Base-by-base conservation (phyloP, 2,888 invertebrate genomes). In the Athalia circularis region DNA sequence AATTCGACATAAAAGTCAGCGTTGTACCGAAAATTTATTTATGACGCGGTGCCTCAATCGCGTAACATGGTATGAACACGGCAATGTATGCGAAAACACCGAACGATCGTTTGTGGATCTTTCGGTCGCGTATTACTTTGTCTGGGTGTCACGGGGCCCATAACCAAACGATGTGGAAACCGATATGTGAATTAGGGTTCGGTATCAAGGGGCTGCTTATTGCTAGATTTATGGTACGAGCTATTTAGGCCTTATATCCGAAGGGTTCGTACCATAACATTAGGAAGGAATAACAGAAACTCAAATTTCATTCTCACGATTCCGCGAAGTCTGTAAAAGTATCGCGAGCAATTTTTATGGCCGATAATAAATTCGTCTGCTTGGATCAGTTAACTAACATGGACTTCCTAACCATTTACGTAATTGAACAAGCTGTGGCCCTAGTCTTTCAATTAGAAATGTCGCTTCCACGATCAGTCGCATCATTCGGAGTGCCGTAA, bases 401-500 rank as follows among this genome's bases (percentile, higher is more conserved):
- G n/a, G 47, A 48, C 47, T 11, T 48, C 8, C n/a, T 48, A 13
- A 47, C 47, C 15, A 65, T 65, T 48, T 13, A 48, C 48, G 13
- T 13, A 65, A 15, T 48, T 65, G 7, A 47, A 29, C 29, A 54
- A 54, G 54, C 54, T n/a, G 29, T n/a, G 54, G 54, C 11, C 8
- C 9, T 6, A 65, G 11, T 5, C 5, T 5, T 13, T 65, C 48
- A 11, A 48, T 13, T 9, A 13, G 48, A 68, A 54, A 68, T 68
- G 7, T 54, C 4, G 54, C 11, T 54, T 13, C 11, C 62, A 62
- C 7, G 8, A 8, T 72, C 47, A 11, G 45, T 29, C 15, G 13
- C 13, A 5, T 52, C 29, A 15, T 43, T 43, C 6, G 5, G 9
- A 11, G 11, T 47, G 59, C 84, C 88, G 87, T 87, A 88, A 88